Evolutionary conservation across 2,113 vertebrate species (phyloP), one percentile per base, ranked within the genome.

Genomic region (Corythornis cristatus): DNA sequence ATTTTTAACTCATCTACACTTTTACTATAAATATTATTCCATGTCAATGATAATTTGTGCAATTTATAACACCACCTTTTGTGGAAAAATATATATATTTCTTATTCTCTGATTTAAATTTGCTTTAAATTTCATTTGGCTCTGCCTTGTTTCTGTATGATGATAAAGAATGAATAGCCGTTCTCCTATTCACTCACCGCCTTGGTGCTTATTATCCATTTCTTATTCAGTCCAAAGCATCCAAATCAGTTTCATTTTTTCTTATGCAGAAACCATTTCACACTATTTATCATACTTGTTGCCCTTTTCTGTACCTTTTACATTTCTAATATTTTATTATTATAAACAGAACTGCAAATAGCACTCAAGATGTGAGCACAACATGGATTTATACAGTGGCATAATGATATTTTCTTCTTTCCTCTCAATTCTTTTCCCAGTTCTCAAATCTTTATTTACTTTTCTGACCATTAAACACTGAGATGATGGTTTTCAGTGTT

Each of bases 251-350:
- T 96, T 70, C 71, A 79, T 6, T 87, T 92, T 85, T 89, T 95
- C 58, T 62, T 62, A 85, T 72, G 54, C 2, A 0, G 71, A 95
- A 91, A 42, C 3, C 4, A 58, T 93, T 93, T 95, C 58, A 76
- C 51, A 35, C 22, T 83, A 54, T 95, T 93, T 96, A 68, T 95
- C 75, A 76, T 76, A 76, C 46, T 80, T 77, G 56, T 88, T 95
- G 89, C 64, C 85, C 93, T 93, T 95, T 93, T 89, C 91, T 62
- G 28, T 84, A 87, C 74, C 45, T 95, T 92, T 92, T 85, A 58
- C 33, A 80, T 85, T 58, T 76, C 71, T 94, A 93, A 83, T 93
- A 80, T 78, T 95, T 89, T 91, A 85, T 85, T 93, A 54, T 73
- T 93, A 93, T 85, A 93, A 93, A 82, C 54, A 89, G 71, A 93